Conservation (phyloP, 2,888 invertebrate species). For the Liopterus haemorrhoidalis region DNA sequence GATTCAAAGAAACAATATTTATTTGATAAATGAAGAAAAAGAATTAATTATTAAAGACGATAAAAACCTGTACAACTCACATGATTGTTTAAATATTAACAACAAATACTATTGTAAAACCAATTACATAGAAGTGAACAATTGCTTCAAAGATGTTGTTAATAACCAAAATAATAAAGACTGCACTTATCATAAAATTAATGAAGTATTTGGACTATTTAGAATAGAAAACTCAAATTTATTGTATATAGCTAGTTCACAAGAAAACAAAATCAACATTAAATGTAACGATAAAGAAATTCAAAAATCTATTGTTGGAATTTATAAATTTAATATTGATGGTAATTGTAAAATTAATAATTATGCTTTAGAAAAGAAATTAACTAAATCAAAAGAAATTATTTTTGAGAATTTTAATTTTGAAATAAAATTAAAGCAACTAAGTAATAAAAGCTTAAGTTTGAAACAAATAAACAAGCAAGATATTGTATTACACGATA, state of each 20-base stretch:
- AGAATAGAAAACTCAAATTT: neutral
- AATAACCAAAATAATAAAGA: neutral
- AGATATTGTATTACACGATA: neutral
- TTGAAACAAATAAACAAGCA: neutral
- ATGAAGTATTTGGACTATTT: neutral
- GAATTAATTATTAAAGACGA: neutral
- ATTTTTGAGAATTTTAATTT: neutral
- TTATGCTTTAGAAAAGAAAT: neutral
- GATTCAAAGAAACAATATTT: neutral
- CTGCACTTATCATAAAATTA: neutral
- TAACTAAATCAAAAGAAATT: neutral
- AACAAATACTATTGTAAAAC: neutral
- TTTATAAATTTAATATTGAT: neutral
- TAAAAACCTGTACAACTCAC: neutral
- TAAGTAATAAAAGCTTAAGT: neutral
- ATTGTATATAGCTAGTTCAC: neutral
- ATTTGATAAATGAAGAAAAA: conserved; percentile 1
- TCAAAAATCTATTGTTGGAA: neutral
- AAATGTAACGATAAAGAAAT: neutral
- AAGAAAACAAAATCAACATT: neutral
- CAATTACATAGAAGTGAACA: neutral
- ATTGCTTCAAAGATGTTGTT: neutral
- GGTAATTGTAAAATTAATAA: neutral
- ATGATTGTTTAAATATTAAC: neutral
- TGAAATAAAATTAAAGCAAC: neutral